phyloP scores from a whole-genome alignment of 1,140 invertebrate species.

The Daktulosphaira vitifoliae region DNA sequence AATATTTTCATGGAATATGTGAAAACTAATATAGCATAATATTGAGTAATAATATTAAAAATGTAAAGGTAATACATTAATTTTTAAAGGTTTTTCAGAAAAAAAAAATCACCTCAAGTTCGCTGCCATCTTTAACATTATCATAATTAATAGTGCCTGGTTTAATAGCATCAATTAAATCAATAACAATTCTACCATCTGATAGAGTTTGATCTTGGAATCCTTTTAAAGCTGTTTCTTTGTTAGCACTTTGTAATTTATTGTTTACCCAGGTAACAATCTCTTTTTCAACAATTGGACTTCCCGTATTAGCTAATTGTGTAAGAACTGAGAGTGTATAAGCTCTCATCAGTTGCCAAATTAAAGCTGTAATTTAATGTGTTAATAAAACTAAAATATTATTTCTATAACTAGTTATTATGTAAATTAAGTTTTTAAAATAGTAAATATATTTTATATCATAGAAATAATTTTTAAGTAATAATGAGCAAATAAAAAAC shows the following conservation, averaged over 20 bases:
- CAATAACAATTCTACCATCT: conserved; percentile 81
- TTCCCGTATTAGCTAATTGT: conserved; percentile 76
- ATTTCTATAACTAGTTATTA: no score
- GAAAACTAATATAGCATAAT: no score
- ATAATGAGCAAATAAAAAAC: no score
- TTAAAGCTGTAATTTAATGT: conserved; percentile 75
- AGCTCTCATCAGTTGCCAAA: conserved; percentile 98
- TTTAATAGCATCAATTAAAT: conserved; percentile 94
- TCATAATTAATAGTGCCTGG: conserved; percentile 93
- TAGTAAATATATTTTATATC: no score
- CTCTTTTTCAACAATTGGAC: conserved; percentile 85
- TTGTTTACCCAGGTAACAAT: conserved; percentile 95
- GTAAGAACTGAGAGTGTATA: conserved; percentile 92
- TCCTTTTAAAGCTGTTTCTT: conserved; percentile 67
- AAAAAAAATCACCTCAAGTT: conserved; percentile 60
- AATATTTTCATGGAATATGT: no score
- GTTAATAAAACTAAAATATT: no score
- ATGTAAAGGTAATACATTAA: no score
- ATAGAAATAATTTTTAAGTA: no score
- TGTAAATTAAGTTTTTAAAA: no score
- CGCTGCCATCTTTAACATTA: conserved; percentile 66
- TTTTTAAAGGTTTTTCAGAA: no score
- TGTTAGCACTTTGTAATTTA: conserved; percentile 72
- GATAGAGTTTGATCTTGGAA: conserved; percentile 82
- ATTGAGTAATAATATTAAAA: no score